A percentile compares a stretch with the other conserved stretches of the same genome.
Conservation (phyloP, 2,113 vertebrate species). For the Dicaeum eximium region DNA sequence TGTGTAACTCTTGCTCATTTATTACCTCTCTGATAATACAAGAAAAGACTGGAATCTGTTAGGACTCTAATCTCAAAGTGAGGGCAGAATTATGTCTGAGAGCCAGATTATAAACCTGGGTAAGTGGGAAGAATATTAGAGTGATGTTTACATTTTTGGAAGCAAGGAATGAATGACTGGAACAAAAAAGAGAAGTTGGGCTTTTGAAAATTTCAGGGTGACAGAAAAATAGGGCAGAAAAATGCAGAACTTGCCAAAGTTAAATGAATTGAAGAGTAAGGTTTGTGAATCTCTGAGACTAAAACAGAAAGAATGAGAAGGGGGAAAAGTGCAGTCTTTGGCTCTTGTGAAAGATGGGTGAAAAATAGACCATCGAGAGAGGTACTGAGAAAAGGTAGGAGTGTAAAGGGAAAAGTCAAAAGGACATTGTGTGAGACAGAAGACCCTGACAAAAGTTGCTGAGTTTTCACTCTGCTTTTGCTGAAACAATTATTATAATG, state of each 20-base stretch:
- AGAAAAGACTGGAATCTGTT: neutral
- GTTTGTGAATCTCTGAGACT: neutral
- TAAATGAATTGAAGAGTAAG: neutral
- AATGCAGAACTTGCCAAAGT: neutral
- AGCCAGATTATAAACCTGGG: neutral
- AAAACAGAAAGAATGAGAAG: neutral
- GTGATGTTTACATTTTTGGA: neutral
- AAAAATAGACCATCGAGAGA: neutral
- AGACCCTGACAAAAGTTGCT: neutral
- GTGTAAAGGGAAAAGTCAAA: neutral
- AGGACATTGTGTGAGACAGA: neutral
- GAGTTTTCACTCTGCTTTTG: conserved; percentile 1
- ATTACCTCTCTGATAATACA: neutral
- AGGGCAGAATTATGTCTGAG: neutral
- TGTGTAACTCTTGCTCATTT: neutral
- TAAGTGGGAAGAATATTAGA: neutral
- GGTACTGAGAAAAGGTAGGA: neutral
- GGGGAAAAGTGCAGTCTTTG: neutral
- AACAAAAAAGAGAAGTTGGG: neutral
- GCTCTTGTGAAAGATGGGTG: neutral
- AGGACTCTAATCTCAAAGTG: neutral
- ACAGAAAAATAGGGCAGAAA: neutral
- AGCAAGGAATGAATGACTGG: neutral
- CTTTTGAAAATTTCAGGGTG: neutral
- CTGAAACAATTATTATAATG: neutral